A percentile compares a stretch with the other conserved stretches of the same genome.
These are phyloP conservation scores for Tetragnatha versicolor DNA, from an alignment of 1,140 invertebrate species.

Conservation along the genomic window DNA sequence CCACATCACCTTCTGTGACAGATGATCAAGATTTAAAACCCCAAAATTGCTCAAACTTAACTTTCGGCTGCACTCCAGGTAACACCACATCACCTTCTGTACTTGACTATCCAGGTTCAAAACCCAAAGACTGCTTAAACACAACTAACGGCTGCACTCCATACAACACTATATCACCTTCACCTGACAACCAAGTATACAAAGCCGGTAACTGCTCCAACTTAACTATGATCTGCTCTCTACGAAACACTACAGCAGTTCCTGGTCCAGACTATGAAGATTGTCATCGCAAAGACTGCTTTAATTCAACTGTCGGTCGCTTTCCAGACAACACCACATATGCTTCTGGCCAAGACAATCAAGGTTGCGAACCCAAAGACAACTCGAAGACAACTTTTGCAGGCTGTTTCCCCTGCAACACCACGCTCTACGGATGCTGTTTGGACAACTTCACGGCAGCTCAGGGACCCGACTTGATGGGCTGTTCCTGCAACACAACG, in stretches of 20 bases:
- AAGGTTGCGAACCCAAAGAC: conserved; percentile 82
- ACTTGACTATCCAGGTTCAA: conserved; percentile 73
- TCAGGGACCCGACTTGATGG: conserved; percentile 62
- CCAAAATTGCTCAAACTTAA: conserved; percentile 66
- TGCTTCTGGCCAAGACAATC: conserved; percentile 76
- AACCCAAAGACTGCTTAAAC: conserved; percentile 62
- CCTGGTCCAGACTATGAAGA: conserved; percentile 33
- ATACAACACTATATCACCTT: conserved; percentile 81
- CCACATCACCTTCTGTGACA: conserved; percentile 78
- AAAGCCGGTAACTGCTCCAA: conserved; percentile 63
- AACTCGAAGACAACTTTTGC: no score
- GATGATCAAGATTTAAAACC: conserved; percentile 80
- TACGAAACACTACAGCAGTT: conserved; percentile 72
- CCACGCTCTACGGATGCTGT: conserved; percentile 62
- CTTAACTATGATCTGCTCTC: conserved; percentile 75
- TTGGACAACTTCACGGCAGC: conserved; percentile 62
- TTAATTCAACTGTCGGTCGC: conserved; percentile 73
- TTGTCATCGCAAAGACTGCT: conserved; percentile 71
- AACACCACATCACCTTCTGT: conserved; percentile 61
- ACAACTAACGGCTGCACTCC: conserved; percentile 85
- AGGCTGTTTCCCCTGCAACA: no score
- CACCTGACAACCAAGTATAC: conserved; percentile 79
- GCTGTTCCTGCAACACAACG: conserved; percentile 62
- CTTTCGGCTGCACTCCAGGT: conserved; percentile 72
- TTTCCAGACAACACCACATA: conserved; percentile 78